Evolutionary conservation across 2,113 vertebrate genomes (phyloP).

Genomic region (Dromaius novaehollandiae): DNA sequence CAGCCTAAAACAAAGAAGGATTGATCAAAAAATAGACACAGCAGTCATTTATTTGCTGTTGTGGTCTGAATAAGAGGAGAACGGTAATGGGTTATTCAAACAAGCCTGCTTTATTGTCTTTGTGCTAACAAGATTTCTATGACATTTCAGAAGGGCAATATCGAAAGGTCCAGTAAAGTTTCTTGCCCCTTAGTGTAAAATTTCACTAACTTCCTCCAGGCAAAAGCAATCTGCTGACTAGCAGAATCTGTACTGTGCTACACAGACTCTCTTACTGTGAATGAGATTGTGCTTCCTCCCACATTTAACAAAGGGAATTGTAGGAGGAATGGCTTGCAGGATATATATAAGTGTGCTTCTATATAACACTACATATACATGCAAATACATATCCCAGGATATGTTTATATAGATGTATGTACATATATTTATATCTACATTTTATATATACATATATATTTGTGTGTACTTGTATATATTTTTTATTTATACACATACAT

Average conservation of each 20-base stretch:
- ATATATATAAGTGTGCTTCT: rapidly evolving
- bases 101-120: constrained; percentile 48
- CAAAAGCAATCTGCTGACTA: constrained; percentile 36
- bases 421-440: no score
- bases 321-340: neutral
- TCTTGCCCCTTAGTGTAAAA: constrained; percentile 36
- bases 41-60: constrained; percentile 38
- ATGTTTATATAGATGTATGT: neutral
- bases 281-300: constrained; percentile 30
- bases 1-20: constrained; percentile 45
- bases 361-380: rapidly evolving
- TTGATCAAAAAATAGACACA: constrained; percentile 46
- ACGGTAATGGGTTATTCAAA: constrained; percentile 46
- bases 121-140: constrained; percentile 26
- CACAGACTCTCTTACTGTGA: neutral
- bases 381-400: neutral
- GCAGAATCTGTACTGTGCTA: neutral
- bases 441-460: no score
- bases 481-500: neutral
- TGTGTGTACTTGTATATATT: neutral
- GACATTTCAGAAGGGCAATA: constrained; percentile 25
- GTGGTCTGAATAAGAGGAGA: constrained; percentile 20
- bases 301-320: neutral
- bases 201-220: constrained; percentile 32
- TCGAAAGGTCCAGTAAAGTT: constrained; percentile 46